Base-by-base conservation (phyloP, 2,113 vertebrate genomes). In the Oreochromis niloticus region DNA sequence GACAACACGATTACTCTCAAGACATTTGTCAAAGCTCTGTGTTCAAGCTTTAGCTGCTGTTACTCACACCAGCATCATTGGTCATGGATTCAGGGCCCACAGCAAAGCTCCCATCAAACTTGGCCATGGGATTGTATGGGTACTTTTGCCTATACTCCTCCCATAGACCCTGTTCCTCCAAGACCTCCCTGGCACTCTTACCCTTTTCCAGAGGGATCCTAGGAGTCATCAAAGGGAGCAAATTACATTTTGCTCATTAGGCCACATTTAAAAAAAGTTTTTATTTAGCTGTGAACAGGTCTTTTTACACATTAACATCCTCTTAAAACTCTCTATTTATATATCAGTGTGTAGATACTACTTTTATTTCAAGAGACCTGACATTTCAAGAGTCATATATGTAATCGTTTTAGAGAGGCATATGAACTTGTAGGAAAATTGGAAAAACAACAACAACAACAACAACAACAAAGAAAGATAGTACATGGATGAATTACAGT, bases 121-220 rank as follows among this genome's bases (percentile, higher is more conserved):
- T 95, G 81, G 9, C 34, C 19, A 46, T 80, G 55, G 94, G 93
- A 52, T 93, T 92, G 87, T 78, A 94, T 19, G 89, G 92, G 80
- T 85, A 90, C 30, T 48, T 91, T 9, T 13, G 14, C 59, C 86
- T 90, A 88, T 87, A 93, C 50, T 88, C 24, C 7, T 94, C 90
- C 93, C 93, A 95, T 14, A 92, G 78, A 34, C 91, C 93, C 63
- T 91, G 24, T 86, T 94, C 94, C 86, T 94, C 91, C 73, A 95
- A 88, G 19, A 6, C 1, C 39, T 96, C 93, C 55, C 94, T 91
- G 80, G 91, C 95, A 54, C 85, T 88, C 81, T 94, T 93, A 14
- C 92, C 93, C 84, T 91, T 96, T 61, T 80, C 75, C 94, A 96
- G 86, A 57, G 93, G 88, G 9, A 95, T 4, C 55, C 95, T 96